Conservation (phyloP, 2,113 vertebrate genomes). For the Uria aalge region DNA sequence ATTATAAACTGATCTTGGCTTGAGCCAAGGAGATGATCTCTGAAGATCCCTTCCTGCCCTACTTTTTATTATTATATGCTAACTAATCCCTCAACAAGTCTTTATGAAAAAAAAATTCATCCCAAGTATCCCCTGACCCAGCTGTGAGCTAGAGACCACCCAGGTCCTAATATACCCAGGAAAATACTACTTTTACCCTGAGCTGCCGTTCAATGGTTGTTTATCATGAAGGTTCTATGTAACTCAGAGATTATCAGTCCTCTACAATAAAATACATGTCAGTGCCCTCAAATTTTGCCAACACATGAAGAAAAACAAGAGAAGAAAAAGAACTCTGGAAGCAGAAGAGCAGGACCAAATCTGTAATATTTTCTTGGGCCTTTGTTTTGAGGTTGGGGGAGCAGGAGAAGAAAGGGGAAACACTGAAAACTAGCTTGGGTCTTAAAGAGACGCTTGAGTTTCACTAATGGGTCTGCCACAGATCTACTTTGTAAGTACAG, state of each 20-base stretch:
- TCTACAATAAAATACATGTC: neutral
- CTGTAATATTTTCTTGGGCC: neutral
- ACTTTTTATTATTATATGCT: neutral
- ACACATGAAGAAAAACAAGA: neutral
- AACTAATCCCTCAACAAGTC: neutral
- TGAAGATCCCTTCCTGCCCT: neutral
- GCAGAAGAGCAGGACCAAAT: neutral
- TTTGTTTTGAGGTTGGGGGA: neutral
- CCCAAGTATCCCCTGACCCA: neutral
- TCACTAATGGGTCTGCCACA: neutral
- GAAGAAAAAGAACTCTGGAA: neutral
- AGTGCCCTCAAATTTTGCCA: neutral
- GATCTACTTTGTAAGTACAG: neutral
- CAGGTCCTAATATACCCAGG: neutral
- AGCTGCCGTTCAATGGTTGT: neutral
- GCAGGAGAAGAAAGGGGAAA: neutral
- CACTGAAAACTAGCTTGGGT: neutral
- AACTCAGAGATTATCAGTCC: neutral
- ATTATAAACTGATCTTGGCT: constrained; percentile 14
- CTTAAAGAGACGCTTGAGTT: neutral
- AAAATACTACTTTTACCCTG: neutral
- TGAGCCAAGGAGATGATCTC: constrained; percentile 12
- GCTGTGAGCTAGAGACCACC: constrained; percentile 4
- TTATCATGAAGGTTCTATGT: neutral
- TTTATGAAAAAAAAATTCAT: constrained; percentile 1